Percentiles rank a stretch among this genome's conserved stretches.
These are phyloP conservation scores for Agriopis aurantiaria DNA, from an alignment of 2,888 invertebrate species.

Conservation along the genomic window DNA sequence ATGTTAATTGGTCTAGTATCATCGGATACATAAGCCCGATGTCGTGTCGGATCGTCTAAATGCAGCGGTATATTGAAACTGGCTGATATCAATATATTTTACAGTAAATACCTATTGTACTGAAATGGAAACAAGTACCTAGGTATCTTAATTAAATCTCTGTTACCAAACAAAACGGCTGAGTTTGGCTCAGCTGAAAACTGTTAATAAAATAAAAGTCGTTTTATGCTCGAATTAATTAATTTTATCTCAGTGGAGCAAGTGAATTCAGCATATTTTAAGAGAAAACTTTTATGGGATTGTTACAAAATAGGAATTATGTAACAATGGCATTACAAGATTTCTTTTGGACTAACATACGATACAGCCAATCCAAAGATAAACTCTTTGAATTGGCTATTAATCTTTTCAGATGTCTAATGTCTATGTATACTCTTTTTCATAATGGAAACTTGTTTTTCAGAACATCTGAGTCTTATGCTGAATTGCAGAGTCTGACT, in stretches of 20 bases:
- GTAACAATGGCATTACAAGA: constrained; percentile 15
- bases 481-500: too few relatives aligned
- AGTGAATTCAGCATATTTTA: constrained; percentile 45
- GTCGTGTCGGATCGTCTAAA: constrained; percentile 37
- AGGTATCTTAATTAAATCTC: constrained; percentile 61
- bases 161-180: constrained; percentile 41
- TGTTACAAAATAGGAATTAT: constrained; percentile 35
- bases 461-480: too few relatives aligned
- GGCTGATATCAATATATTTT: constrained; percentile 46
- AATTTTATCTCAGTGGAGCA: constrained; percentile 46
- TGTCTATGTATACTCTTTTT: too few relatives aligned
- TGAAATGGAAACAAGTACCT: constrained; percentile 50
- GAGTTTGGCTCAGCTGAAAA: constrained; percentile 45
- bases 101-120: constrained; percentile 44
- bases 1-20: too few relatives aligned
- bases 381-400: background rate
- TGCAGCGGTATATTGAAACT: constrained; percentile 40
- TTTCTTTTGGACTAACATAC: background rate
- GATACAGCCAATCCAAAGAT: background rate
- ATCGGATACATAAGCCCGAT: background rate
- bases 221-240: constrained; percentile 42
- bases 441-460: too few relatives aligned
- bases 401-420: background rate
- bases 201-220: constrained; percentile 41
- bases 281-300: constrained; percentile 41